Evolutionary conservation across 1,140 invertebrate genomes (phyloP).

Genomic region (Choristoneura fumiferana): DNA sequence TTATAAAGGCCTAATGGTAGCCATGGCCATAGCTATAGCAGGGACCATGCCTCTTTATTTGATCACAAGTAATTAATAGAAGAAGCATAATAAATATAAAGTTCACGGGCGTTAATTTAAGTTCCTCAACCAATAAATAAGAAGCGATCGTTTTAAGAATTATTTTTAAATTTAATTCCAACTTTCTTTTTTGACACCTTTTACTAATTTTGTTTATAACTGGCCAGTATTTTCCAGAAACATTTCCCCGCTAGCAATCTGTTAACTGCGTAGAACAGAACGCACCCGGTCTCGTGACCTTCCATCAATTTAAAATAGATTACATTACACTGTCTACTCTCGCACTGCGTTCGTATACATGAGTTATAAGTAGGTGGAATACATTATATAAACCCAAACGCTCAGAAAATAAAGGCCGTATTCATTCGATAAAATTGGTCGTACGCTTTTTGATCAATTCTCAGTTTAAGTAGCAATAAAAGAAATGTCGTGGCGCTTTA

Average conservation of each 20-base stretch:
- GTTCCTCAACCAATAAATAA: neutral
- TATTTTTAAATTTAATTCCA: no score
- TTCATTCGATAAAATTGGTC: neutral
- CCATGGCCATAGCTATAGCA: no score
- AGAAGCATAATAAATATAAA: no score
- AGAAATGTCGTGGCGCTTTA: neutral
- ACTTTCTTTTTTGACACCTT: neutral
- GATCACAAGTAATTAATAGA: no score
- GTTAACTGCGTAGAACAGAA: conserved; percentile 17
- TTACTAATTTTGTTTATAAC: conserved; percentile 1
- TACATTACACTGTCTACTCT: conserved; percentile 29
- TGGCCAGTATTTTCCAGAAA: conserved; percentile 7
- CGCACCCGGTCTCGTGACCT: conserved; percentile 38
- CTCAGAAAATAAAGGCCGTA: neutral
- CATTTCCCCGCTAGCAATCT: conserved; percentile 6
- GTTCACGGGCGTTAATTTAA: no score
- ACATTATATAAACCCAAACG: neutral
- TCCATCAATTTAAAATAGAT: conserved; percentile 70
- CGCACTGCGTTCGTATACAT: conserved; percentile 13
- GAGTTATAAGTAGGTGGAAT: conserved; percentile 17
- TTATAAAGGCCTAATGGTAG: no score
- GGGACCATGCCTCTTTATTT: no score
- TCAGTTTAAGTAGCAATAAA: conserved; percentile 4
- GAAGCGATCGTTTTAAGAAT: neutral
- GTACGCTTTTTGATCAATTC: neutral